Conservation (phyloP, 1,140 invertebrate species). For the Meloidogyne exigua region DNA sequence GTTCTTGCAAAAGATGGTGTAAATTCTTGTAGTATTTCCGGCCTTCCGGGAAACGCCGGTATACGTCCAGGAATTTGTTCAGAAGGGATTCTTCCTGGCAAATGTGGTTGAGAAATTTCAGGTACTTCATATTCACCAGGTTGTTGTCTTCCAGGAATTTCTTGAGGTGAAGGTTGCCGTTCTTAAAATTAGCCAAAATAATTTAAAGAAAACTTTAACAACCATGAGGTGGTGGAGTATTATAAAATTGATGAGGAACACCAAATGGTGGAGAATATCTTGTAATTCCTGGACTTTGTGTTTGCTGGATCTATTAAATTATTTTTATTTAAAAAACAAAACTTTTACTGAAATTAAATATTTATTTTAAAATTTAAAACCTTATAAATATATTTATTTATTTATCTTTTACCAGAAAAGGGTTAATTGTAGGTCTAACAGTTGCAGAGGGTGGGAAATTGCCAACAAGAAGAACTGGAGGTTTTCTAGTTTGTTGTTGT, state of each 20-base stretch:
- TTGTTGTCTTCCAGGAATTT: background rate
- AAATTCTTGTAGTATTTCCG: background rate
- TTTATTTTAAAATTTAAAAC: too few species aligned
- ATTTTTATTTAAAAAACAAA: too few species aligned
- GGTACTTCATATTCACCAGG: background rate
- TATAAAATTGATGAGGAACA: slow-evolving; percentile 12
- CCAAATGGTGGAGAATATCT: slow-evolving; percentile 1
- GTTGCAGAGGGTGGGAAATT: slow-evolving; percentile 30
- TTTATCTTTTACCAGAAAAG: background rate
- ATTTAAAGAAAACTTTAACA: too few species aligned
- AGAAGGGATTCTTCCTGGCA: background rate
- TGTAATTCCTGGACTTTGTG: slow-evolving; percentile 1
- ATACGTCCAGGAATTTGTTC: background rate
- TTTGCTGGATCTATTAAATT: background rate
- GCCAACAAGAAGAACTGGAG: slow-evolving; percentile 34
- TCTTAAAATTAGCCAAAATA: background rate
- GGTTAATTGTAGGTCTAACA: slow-evolving; percentile 12
- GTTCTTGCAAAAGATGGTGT: background rate
- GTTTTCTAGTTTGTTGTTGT: slow-evolving; percentile 16
- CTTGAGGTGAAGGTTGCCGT: slow-evolving; percentile 1
- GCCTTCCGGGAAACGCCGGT: background rate
- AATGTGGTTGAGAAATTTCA: background rate
- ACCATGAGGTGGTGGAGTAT: background rate
- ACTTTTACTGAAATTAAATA: too few species aligned
- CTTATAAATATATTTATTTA: too few species aligned